Evolutionary conservation across 1,140 invertebrate species (phyloP).

Genomic region (Gonioctena quinquepunctata): DNA sequence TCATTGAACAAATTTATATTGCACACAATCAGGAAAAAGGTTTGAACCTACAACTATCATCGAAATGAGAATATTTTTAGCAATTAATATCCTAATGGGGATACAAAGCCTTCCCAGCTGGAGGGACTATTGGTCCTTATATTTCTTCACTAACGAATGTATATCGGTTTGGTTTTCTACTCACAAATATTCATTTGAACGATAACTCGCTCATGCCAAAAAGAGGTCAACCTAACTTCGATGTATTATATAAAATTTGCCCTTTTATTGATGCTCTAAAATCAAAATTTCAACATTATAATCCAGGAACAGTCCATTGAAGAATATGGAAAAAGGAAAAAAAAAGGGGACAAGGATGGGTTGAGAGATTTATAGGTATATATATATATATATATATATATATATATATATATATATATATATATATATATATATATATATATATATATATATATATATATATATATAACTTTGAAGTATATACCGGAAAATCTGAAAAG

Average conservation of each 20-base stretch:
- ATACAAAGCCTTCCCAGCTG: constrained; percentile 39
- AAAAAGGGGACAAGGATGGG: constrained; percentile 47
- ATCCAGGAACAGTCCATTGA: too few relatives aligned
- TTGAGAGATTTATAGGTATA: constrained; percentile 51
- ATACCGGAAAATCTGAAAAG: constrained; percentile 23
- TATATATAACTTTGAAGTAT: constrained; percentile 26
- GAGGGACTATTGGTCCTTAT: constrained; percentile 24
- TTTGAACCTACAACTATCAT: constrained; percentile 13
- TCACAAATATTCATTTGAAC: constrained; percentile 51
- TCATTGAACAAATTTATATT: too few relatives aligned
- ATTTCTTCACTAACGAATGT: constrained; percentile 45
- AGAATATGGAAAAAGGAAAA: constrained; percentile 53
- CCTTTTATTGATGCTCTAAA: constrained; percentile 44
- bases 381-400: too few relatives aligned
- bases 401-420: too few relatives aligned
- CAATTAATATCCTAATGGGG: constrained; percentile 20
- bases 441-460: constrained; percentile 41
- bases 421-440: too few relatives aligned
- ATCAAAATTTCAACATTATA: constrained; percentile 40
- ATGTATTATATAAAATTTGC: constrained; percentile 54
- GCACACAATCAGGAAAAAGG: too few relatives aligned
- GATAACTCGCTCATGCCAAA: constrained; percentile 47
- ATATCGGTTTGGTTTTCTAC: constrained; percentile 53
- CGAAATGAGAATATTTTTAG: constrained; percentile 19
- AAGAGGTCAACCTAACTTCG: constrained; percentile 42